Conservation (phyloP, 2,797 vertebrate genomes). For the Steatocranus sp. region DNA sequence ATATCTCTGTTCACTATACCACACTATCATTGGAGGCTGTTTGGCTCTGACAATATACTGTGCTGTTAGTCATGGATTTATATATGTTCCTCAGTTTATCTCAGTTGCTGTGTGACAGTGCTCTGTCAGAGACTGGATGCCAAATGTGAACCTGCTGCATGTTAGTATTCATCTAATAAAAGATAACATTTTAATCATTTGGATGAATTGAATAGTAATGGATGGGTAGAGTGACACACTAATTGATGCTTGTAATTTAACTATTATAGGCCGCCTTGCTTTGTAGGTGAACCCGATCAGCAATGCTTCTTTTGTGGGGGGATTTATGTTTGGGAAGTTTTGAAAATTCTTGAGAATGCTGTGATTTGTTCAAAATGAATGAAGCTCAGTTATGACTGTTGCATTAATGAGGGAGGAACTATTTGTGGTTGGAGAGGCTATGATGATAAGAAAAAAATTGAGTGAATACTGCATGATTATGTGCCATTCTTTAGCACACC, state of each 20-base stretch:
- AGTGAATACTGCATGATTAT: neutral
- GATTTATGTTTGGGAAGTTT: neutral
- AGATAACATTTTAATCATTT: neutral
- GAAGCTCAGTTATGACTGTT: neutral
- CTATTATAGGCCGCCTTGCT: neutral
- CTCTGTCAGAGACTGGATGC: neutral
- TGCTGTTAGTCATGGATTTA: neutral
- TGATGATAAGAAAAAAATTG: neutral
- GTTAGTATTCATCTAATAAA: neutral
- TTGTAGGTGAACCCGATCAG: neutral
- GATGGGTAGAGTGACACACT: neutral
- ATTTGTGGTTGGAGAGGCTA: neutral
- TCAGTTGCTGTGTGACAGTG: neutral
- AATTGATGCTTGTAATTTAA: neutral
- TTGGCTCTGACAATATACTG: neutral
- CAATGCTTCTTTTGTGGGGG: neutral
- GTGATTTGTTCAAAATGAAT: neutral
- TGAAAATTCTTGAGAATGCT: neutral
- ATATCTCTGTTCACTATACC: neutral
- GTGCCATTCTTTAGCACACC: neutral
- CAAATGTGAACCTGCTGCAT: neutral
- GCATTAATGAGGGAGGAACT: neutral
- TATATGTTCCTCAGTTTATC: neutral
- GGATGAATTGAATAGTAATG: neutral
- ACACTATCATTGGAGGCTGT: neutral